Evolutionary conservation across 2,797 vertebrate species (phyloP).

Genomic region (Manis pentadactyla): DNA sequence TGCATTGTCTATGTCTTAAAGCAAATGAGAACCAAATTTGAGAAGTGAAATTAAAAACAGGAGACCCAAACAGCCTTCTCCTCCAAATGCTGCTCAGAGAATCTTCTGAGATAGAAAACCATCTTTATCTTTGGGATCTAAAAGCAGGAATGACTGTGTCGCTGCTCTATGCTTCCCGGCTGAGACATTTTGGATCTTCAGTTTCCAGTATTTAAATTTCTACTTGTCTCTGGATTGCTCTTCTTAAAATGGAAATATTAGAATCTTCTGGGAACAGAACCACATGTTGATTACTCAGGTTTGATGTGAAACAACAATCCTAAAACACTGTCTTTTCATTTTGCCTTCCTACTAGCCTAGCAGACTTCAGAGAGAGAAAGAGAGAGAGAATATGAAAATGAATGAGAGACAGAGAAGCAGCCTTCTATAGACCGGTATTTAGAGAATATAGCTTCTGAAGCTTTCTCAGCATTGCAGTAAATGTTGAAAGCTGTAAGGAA

Average conservation of each 20-base stretch:
- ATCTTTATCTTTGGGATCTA: slow-evolving; percentile 39
- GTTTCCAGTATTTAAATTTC: slow-evolving; percentile 32
- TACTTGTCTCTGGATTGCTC: not conserved
- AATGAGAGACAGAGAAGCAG: not conserved
- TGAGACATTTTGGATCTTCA: slow-evolving; percentile 14
- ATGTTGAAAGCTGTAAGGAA: not conserved
- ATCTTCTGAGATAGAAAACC: slow-evolving; percentile 53
- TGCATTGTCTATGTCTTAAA: slow-evolving; percentile 59
- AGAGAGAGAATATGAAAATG: too few relatives aligned
- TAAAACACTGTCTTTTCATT: not conserved
- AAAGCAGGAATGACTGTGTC: slow-evolving; percentile 47
- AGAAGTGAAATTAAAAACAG: slow-evolving; percentile 68
- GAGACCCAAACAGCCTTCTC: not conserved
- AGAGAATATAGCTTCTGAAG: not conserved
- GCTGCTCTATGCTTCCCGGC: slow-evolving; percentile 23
- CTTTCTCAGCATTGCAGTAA: not conserved
- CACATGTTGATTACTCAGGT: not conserved
- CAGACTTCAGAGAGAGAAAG: not conserved
- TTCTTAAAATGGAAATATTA: slow-evolving; percentile 5
- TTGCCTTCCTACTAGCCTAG: not conserved
- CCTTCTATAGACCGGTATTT: not conserved
- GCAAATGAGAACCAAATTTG: slow-evolving; percentile 69
- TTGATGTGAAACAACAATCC: slow-evolving; percentile 53
- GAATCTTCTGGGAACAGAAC: not conserved
- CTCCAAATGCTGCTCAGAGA: not conserved